These are phyloP conservation scores for Drosophila neotestacea DNA, from an alignment of 2,888 invertebrate genomes.

Conservation along the genomic window DNA sequence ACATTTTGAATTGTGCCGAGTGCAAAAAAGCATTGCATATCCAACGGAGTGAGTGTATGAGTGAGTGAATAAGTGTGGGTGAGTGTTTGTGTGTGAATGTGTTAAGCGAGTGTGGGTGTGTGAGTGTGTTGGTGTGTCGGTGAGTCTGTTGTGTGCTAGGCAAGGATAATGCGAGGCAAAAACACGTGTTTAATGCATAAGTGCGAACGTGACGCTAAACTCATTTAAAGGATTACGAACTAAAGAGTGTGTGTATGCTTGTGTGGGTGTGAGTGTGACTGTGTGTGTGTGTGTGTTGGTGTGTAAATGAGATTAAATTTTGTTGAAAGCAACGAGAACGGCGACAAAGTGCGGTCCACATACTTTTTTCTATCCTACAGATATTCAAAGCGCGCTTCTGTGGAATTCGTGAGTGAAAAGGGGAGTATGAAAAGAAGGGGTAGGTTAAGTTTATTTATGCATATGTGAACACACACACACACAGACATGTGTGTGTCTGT, in stretches of 20 bases:
- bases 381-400: slow-evolving; percentile 48
- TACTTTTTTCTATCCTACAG: slow-evolving; percentile 27
- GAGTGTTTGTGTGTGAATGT: slow-evolving; percentile 16
- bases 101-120: slow-evolving; percentile 2
- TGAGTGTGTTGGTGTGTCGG: slow-evolving; percentile 1
- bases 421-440: slow-evolving; percentile 2
- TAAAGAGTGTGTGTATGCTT: slow-evolving; percentile 50
- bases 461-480: slow-evolving; percentile 42
- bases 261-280: slow-evolving; percentile 41
- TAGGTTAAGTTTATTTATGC: slow-evolving; percentile 74
- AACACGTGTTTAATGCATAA: slow-evolving; percentile 83
- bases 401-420: not conserved
- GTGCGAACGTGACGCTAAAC: slow-evolving; percentile 82
- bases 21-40: slow-evolving; percentile 70
- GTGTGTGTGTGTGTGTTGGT: slow-evolving; percentile 44
- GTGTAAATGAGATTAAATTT: slow-evolving; percentile 80
- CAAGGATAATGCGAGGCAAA: slow-evolving; percentile 79
- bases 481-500: slow-evolving; percentile 30
- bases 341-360: slow-evolving; percentile 68
- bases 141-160: slow-evolving; percentile 58
- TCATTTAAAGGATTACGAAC: slow-evolving; percentile 82
- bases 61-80: slow-evolving; percentile 17
- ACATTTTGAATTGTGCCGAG: slow-evolving; percentile 82
- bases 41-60: slow-evolving; percentile 14
- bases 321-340: slow-evolving; percentile 72